Percentiles rank a stretch among this genome's conserved stretches.
phyloP scores from a whole-genome alignment of 2,888 invertebrate species.

The Rhamphomyia laevipes region DNA sequence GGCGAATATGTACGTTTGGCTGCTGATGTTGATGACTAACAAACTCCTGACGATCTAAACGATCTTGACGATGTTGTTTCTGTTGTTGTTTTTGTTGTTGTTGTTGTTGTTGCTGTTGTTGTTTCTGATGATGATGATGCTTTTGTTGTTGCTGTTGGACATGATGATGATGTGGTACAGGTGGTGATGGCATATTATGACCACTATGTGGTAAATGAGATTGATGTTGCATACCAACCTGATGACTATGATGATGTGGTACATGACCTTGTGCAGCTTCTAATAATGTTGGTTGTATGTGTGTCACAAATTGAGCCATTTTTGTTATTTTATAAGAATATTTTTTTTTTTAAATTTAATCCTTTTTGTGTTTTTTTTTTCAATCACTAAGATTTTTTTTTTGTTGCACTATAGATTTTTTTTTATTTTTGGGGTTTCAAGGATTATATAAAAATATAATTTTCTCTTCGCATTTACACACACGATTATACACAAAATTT shows the following conservation, averaged over 20 bases:
- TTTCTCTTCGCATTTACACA: too few species aligned
- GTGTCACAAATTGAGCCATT: conserved; percentile 49
- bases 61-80: conserved; percentile 19
- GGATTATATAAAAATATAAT: too few species aligned
- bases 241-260: conserved; percentile 41
- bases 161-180: conserved; percentile 30
- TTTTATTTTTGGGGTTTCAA: too few species aligned
- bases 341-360: too few species aligned
- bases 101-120: conserved; percentile 14
- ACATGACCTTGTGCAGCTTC: conserved; percentile 46
- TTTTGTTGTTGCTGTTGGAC: conserved; percentile 17
- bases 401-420: too few species aligned
- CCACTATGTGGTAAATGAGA: conserved; percentile 38
- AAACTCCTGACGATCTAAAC: background rate
- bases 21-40: background rate
- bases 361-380: too few species aligned
- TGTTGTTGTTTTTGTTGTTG: conserved; percentile 14
- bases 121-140: conserved; percentile 25
- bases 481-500: too few species aligned
- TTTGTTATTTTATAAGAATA: too few species aligned
- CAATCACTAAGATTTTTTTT: too few species aligned
- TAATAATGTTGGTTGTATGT: conserved; percentile 46
- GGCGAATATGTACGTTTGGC: conserved; percentile 9
- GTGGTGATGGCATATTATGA: conserved; percentile 38
- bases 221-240: conserved; percentile 36